Percentiles rank a stretch among this genome's conserved stretches.
These are phyloP conservation scores for Sicus ferrugineus DNA, from an alignment of 2,888 invertebrate species.

Conservation along the genomic window DNA sequence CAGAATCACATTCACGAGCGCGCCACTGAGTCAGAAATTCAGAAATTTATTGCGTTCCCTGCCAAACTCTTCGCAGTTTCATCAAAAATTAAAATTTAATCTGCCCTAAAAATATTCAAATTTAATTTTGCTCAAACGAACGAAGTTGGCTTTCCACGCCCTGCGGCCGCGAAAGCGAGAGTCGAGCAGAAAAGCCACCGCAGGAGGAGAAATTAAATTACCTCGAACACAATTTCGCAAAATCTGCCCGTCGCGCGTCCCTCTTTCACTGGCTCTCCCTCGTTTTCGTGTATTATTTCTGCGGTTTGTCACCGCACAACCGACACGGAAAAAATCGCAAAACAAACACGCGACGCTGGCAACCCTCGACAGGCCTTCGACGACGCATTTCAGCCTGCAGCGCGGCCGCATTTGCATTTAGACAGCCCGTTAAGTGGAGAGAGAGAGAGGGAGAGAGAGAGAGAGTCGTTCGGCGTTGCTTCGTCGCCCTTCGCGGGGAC, in stretches of 20 bases:
- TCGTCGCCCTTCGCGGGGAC: background rate
- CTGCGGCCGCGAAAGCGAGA: background rate
- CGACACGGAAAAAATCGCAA: background rate
- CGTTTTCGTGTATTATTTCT: background rate
- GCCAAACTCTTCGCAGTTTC: too few species aligned
- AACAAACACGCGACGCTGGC: background rate
- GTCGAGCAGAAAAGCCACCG: background rate
- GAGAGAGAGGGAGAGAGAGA: background rate
- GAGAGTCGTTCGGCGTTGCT: background rate
- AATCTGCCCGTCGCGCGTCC: background rate
- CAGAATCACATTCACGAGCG: too few species aligned
- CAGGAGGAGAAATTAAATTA: background rate
- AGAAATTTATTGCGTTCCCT: too few species aligned
- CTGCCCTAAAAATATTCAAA: background rate
- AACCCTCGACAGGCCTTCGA: background rate
- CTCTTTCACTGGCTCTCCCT: background rate
- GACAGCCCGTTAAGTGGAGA: background rate
- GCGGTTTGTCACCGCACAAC: background rate
- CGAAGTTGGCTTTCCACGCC: too few species aligned
- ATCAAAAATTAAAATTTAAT: background rate
- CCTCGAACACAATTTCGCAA: conserved; percentile 7
- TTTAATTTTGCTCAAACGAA: background rate
- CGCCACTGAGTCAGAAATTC: too few species aligned
- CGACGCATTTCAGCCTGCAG: background rate
- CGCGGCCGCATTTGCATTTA: conserved; percentile 9